phyloP scores from a whole-genome alignment of 2,797 vertebrate genomes.

The Gephyroberyx darwinii region DNA sequence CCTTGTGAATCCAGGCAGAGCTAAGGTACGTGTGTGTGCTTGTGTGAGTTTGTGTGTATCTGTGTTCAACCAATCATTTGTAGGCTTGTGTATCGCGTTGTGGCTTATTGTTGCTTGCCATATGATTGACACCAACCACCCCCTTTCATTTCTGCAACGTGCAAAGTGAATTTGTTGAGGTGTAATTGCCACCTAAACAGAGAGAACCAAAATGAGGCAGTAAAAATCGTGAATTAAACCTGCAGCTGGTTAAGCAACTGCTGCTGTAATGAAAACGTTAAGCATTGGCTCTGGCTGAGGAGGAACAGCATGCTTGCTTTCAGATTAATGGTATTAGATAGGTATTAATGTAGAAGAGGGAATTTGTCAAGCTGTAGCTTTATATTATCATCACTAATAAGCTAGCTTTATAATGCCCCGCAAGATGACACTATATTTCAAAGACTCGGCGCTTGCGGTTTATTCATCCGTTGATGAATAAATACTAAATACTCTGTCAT shows the following conservation, averaged over 20 bases:
- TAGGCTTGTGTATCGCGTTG: slow-evolving; percentile 13
- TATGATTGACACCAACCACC: slow-evolving; percentile 54
- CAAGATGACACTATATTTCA: slow-evolving; percentile 44
- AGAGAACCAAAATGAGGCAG: slow-evolving; percentile 41
- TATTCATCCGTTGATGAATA: slow-evolving; percentile 28
- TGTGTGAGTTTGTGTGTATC: slow-evolving; percentile 33
- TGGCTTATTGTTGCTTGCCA: slow-evolving; percentile 30
- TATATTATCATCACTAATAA: slow-evolving; percentile 68
- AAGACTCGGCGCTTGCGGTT: slow-evolving; percentile 32
- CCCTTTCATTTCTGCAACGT: slow-evolving; percentile 52
- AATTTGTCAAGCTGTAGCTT: slow-evolving; percentile 67
- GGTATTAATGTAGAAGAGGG: slow-evolving; percentile 71
- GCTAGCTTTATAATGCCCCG: slow-evolving; percentile 39
- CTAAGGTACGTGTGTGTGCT: slow-evolving; percentile 58
- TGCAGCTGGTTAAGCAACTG: slow-evolving; percentile 60
- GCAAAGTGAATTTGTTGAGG: slow-evolving; percentile 61
- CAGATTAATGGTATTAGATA: slow-evolving; percentile 74
- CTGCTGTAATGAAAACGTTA: slow-evolving; percentile 67
- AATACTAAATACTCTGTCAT: slow-evolving; percentile 40
- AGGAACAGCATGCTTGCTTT: slow-evolving; percentile 66
- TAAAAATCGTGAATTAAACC: slow-evolving; percentile 67
- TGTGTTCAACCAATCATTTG: slow-evolving; percentile 50
- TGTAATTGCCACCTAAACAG: slow-evolving; percentile 54
- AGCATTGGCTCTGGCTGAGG: slow-evolving; percentile 56
- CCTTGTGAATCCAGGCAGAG: slow-evolving; percentile 79